phyloP scores from a whole-genome alignment of 2,888 invertebrate genomes.

The Salpingus planirostris region DNA sequence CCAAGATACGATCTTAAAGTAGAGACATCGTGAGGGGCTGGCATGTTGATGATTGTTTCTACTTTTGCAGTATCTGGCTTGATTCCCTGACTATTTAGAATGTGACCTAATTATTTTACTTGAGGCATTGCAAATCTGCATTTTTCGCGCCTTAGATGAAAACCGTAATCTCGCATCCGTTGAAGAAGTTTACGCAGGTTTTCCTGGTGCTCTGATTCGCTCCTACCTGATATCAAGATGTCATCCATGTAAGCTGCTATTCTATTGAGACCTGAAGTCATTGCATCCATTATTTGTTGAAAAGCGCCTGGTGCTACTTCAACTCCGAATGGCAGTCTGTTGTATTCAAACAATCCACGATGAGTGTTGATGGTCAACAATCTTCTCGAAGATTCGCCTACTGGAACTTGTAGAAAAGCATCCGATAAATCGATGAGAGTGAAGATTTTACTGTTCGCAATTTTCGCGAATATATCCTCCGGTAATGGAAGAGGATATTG shows the following conservation, averaged over 20 bases:
- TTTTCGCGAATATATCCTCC: constrained; percentile 2
- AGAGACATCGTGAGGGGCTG: constrained; percentile 15
- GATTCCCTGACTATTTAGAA: constrained; percentile 19
- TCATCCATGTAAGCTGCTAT: constrained; percentile 20
- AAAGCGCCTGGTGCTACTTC: constrained; percentile 25
- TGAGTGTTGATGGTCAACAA: constrained; percentile 14
- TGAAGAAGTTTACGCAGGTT: constrained; percentile 14
- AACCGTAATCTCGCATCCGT: constrained; percentile 13
- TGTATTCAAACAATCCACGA: constrained; percentile 12
- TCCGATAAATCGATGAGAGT: constrained; percentile 3
- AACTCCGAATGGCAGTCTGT: constrained; percentile 9
- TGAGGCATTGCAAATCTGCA: constrained; percentile 19
- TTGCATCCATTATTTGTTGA: constrained; percentile 23
- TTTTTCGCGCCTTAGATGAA: constrained; percentile 16
- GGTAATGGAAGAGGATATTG: constrained; percentile 2
- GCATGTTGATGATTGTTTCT: constrained; percentile 18
- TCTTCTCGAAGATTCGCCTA: constrained; percentile 9
- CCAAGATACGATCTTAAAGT: constrained; percentile 22
- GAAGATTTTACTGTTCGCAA: background rate
- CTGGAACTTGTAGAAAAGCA: constrained; percentile 8
- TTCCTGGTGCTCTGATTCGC: constrained; percentile 3
- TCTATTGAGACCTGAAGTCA: constrained; percentile 18
- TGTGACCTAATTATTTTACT: constrained; percentile 22
- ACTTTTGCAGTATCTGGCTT: constrained; percentile 19
- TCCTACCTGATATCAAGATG: constrained; percentile 15